Evolutionary conservation across 1,140 invertebrate species (phyloP).

Genomic region (Phthorimaea operculella): DNA sequence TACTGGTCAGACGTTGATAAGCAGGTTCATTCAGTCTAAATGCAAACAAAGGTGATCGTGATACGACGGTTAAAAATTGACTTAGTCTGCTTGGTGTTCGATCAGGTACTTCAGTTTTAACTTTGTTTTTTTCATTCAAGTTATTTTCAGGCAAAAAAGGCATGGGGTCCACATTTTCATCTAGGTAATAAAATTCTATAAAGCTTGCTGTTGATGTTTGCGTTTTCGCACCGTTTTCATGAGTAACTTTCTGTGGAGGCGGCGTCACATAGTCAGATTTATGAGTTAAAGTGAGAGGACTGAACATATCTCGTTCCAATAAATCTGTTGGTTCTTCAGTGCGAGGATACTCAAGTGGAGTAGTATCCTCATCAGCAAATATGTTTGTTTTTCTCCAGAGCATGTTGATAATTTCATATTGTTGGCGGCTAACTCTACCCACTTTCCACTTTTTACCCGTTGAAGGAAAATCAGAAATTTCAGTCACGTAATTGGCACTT

Average conservation of each 20-base stretch:
- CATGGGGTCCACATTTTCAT: constrained; percentile 18
- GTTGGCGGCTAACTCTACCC: constrained; percentile 34
- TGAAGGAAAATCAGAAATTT: no score
- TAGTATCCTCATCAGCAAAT: neutral
- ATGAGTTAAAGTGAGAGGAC: no score
- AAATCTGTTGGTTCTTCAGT: no score
- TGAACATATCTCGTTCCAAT: no score
- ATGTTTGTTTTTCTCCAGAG: constrained; percentile 44
- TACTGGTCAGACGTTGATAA: neutral
- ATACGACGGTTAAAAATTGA: neutral
- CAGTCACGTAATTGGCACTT: no score
- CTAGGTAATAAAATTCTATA: constrained; percentile 55
- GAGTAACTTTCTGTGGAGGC: no score
- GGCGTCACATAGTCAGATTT: no score
- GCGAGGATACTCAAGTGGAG: neutral
- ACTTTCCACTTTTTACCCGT: constrained; percentile 26
- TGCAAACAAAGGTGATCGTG: neutral
- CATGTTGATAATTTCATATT: constrained; percentile 47
- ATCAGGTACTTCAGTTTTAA: no score
- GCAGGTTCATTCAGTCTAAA: neutral
- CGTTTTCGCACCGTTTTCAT: neutral
- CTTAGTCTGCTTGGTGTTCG: no score
- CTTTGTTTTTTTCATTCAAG: neutral
- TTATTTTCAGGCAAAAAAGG: neutral
- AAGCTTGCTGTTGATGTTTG: constrained; percentile 32